Conservation (phyloP, 92 coral and sea anemone genomes). For the Bergia sp. region DNA sequence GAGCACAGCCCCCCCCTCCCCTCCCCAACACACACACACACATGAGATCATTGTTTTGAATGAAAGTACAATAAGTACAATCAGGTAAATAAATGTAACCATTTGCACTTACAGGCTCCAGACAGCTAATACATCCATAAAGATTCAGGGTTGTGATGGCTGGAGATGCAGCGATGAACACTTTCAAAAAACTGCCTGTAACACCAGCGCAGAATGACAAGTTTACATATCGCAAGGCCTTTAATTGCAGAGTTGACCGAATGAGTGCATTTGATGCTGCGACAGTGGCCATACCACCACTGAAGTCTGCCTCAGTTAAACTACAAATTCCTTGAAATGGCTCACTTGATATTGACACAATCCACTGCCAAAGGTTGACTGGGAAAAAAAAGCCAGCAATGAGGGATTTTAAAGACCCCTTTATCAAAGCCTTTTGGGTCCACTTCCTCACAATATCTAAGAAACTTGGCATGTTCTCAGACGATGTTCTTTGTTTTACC, state of each 20-base stretch:
- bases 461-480: background rate
- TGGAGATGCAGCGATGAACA: conserved; percentile 22
- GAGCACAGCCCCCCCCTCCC: no score
- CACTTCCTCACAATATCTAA: background rate
- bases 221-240: conserved; percentile 19
- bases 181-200: conserved; percentile 7
- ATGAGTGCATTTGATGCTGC: background rate
- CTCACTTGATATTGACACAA: background rate
- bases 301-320: conserved; percentile 22
- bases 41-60: no score
- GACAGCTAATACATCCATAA: conserved; percentile 18
- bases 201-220: conserved; percentile 6
- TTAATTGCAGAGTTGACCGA: background rate
- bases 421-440: background rate
- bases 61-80: no score
- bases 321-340: background rate
- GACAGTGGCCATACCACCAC: background rate
- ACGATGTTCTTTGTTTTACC: background rate
- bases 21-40: no score
- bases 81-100: no score
- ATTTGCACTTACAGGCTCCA: conserved; percentile 28
- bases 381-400: background rate
- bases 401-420: background rate
- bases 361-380: conserved; percentile 4
- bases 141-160: background rate